A percentile compares a stretch with the other conserved stretches of the same genome.
Evolutionary conservation across 1,140 invertebrate genomes (phyloP).

Genomic region (Drosophila melanogaster): DNA sequence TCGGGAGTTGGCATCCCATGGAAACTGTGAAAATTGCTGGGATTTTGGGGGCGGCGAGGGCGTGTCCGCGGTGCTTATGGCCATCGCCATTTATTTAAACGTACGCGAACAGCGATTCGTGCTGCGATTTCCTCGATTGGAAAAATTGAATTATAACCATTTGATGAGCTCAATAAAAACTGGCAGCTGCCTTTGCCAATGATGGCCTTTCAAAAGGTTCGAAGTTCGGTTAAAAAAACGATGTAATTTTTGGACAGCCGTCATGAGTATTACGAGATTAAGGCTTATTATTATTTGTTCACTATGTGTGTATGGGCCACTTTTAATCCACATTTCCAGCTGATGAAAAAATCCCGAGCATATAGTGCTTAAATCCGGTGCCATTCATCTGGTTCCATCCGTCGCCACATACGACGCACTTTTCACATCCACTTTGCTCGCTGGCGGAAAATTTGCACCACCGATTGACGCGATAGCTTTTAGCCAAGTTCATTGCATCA

Average conservation of each 20-base stretch:
- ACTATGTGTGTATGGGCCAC: not conserved
- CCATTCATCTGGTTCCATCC: slow-evolving; percentile 3
- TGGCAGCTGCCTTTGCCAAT: slow-evolving; percentile 50
- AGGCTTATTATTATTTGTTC: slow-evolving; percentile 2
- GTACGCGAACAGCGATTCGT: slow-evolving; percentile 62
- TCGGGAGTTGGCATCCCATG: slow-evolving; percentile 28
- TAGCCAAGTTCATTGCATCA: slow-evolving; percentile 53
- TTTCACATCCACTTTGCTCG: slow-evolving; percentile 21
- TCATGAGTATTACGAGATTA: not conserved
- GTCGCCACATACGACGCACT: slow-evolving; percentile 23
- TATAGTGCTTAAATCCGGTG: slow-evolving; percentile 7
- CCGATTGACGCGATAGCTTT: slow-evolving; percentile 50
- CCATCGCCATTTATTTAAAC: slow-evolving; percentile 72
- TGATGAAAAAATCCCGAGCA: slow-evolving; percentile 4
- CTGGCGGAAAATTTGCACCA: slow-evolving; percentile 16
- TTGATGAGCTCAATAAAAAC: slow-evolving; percentile 77
- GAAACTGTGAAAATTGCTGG: slow-evolving; percentile 25
- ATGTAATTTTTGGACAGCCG: not conserved
- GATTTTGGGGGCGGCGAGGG: slow-evolving; percentile 12
- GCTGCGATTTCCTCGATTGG: slow-evolving; percentile 68
- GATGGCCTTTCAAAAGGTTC: slow-evolving; percentile 23
- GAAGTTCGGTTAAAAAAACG: slow-evolving; percentile 12
- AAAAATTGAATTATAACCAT: slow-evolving; percentile 80
- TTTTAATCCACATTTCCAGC: slow-evolving; percentile 2
- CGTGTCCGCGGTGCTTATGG: slow-evolving; percentile 49